Percentiles rank a stretch among this genome's conserved stretches.
Conservation (phyloP, 2,888 invertebrate species). For the Oscheius sp. region DNA sequence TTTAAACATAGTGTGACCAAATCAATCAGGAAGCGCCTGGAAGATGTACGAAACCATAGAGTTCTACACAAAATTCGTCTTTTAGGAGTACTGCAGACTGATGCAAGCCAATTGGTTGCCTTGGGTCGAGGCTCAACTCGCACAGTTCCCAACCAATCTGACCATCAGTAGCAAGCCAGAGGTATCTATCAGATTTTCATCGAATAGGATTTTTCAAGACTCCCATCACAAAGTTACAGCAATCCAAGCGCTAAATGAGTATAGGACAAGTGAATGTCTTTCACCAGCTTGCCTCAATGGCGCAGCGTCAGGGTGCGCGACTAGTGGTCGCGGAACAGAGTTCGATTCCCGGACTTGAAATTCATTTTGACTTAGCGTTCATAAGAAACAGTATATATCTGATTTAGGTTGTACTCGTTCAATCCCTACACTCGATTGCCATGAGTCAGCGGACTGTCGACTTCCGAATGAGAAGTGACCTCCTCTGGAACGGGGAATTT, state of each 20-base stretch:
- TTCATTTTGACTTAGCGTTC: too few species aligned
- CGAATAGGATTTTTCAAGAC: too few species aligned
- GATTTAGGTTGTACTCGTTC: constrained; percentile 54
- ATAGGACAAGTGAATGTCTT: too few species aligned
- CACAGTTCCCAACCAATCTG: constrained; percentile 63
- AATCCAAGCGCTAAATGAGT: too few species aligned
- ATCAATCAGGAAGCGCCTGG: constrained; percentile 60
- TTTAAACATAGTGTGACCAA: constrained; percentile 64
- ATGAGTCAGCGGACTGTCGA: constrained; percentile 63
- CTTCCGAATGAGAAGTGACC: constrained; percentile 61
- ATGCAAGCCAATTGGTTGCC: constrained; percentile 65
- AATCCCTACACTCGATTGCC: constrained; percentile 62
- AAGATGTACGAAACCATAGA: constrained; percentile 50
- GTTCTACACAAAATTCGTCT: background rate
- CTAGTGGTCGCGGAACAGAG: too few species aligned
- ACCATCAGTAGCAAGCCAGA: constrained; percentile 57
- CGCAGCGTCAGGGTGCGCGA: too few species aligned
- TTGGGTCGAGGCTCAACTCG: constrained; percentile 67
- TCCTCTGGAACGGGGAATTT: constrained; percentile 58
- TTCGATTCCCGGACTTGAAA: too few species aligned
- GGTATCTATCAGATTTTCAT: constrained; percentile 33
- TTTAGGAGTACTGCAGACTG: constrained; percentile 67
- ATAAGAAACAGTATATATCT: too few species aligned
- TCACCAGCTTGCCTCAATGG: too few species aligned
- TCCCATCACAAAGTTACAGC: too few species aligned